Evolutionary conservation across 2,113 vertebrate species (phyloP).

Genomic region (Xenopus borealis): DNA sequence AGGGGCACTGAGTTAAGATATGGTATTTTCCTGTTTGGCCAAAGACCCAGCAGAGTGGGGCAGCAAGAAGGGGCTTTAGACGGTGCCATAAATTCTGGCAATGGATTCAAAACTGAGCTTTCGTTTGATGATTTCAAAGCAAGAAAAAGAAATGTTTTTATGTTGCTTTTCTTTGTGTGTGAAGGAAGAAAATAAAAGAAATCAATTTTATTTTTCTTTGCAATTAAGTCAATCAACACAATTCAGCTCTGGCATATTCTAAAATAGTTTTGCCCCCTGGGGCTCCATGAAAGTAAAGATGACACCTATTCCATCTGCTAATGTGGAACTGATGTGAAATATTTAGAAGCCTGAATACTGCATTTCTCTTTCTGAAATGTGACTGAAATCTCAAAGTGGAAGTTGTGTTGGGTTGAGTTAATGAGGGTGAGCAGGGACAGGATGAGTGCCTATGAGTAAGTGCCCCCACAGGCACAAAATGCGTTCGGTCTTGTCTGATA

Average conservation of each 20-base stretch:
- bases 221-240: constrained; percentile 41
- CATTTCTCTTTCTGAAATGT: constrained; percentile 52
- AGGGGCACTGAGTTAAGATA: too few relatives aligned
- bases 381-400: constrained; percentile 59
- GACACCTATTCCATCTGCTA: constrained; percentile 63
- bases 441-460: too few relatives aligned
- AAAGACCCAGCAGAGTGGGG: too few relatives aligned
- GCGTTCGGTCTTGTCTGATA: too few relatives aligned
- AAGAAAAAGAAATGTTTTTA: too few relatives aligned
- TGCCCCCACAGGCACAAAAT: too few relatives aligned
- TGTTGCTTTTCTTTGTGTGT: constrained; percentile 19
- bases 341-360: constrained; percentile 59
- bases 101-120: too few relatives aligned
- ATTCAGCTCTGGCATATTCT: constrained; percentile 32
- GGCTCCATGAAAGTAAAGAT: constrained; percentile 64
- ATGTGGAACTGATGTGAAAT: constrained; percentile 67
- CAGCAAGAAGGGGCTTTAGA: too few relatives aligned
- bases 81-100: too few relatives aligned
- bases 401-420: constrained; percentile 40
- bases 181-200: constrained; percentile 12
- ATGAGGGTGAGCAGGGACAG: background rate
- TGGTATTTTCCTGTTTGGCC: too few relatives aligned
- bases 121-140: constrained; percentile 36
- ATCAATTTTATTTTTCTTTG: constrained; percentile 34
- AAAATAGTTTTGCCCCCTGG: constrained; percentile 47